Evolutionary conservation across 2,113 vertebrate species (phyloP), one percentile per base, ranked within the genome.

Genomic region (Lycaon pictus): DNA sequence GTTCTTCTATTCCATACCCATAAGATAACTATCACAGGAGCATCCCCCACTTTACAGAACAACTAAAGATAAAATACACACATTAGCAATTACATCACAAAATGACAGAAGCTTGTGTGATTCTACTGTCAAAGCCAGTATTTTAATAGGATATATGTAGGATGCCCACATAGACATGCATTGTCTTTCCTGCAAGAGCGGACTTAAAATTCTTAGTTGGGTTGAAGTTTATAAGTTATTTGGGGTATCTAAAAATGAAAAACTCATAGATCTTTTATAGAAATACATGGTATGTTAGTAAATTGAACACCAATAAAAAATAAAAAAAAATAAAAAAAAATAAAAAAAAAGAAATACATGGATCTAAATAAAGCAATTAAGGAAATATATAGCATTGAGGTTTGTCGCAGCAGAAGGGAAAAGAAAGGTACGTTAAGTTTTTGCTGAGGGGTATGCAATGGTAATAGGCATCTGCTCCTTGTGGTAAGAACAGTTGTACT

Each of bases 281-380:
- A 55, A 63, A 93, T 19, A 51, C 2, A n/a, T 84, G 19, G 72
- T n/a, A n/a, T n/a, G n/a, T n/a, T n/a, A n/a, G n/a, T n/a, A n/a
- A n/a, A n/a, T n/a, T n/a, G n/a, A n/a, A n/a, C n/a, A n/a, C n/a
- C n/a, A n/a, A n/a, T n/a, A n/a, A n/a, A n/a, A n/a, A n/a, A n/a
- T n/a, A n/a, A n/a, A n/a, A n/a, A n/a, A n/a, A n/a, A n/a, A n/a
- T n/a, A n/a, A n/a, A n/a, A n/a, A n/a, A n/a, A n/a, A n/a, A n/a
- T n/a, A n/a, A n/a, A n/a, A n/a, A n/a, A n/a, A n/a, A n/a, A 95
- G 55, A 55, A 63, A 93, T 19, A 51, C 2, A n/a, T 84, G 19
- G 72, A 93, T 91, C 27, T 90, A 94, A 96, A 95, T 82, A 95
- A 90, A 80, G 19, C 48, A 76, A 71, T 16, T 69, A 56, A 94